Percentiles rank a stretch among this genome's conserved stretches.
Conservation (phyloP, 1,140 invertebrate genomes). For the Trachelipus rathkii region DNA sequence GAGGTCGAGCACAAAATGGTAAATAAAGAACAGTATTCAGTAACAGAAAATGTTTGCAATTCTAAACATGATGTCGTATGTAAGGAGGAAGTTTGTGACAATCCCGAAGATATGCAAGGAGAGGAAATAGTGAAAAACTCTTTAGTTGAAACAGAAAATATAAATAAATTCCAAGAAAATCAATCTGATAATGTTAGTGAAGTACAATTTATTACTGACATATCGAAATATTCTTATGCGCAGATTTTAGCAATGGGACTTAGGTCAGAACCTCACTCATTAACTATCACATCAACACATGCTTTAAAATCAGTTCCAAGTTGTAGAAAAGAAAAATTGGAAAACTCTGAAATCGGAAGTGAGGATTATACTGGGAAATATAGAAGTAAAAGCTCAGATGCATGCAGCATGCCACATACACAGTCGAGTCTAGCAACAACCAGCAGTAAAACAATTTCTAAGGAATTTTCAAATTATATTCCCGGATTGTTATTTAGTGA, state of each 20-base stretch:
- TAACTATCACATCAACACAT: background rate
- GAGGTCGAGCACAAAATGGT: no score
- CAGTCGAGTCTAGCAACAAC: background rate
- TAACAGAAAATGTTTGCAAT: no score
- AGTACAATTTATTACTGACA: slow-evolving; percentile 33
- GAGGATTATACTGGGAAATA: slow-evolving; percentile 17
- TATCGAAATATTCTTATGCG: slow-evolving; percentile 62
- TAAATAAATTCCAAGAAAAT: background rate
- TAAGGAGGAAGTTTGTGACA: no score
- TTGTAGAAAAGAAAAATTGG: background rate
- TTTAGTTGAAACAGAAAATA: background rate
- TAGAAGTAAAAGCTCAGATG: slow-evolving; percentile 27
- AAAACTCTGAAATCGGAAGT: background rate
- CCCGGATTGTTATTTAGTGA: slow-evolving; percentile 42
- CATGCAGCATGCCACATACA: background rate
- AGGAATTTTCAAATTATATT: slow-evolving; percentile 28
- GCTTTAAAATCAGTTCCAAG: background rate
- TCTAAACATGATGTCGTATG: no score
- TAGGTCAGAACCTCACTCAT: slow-evolving; percentile 50
- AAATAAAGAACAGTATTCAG: no score
- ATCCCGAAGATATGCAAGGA: no score
- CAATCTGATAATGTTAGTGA: slow-evolving; percentile 16
- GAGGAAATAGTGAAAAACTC: no score
- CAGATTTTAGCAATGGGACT: slow-evolving; percentile 67
- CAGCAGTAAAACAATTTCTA: background rate